Evolutionary conservation across 2,888 invertebrate genomes (phyloP).

Genomic region (Stenolophus ochropezus): DNA sequence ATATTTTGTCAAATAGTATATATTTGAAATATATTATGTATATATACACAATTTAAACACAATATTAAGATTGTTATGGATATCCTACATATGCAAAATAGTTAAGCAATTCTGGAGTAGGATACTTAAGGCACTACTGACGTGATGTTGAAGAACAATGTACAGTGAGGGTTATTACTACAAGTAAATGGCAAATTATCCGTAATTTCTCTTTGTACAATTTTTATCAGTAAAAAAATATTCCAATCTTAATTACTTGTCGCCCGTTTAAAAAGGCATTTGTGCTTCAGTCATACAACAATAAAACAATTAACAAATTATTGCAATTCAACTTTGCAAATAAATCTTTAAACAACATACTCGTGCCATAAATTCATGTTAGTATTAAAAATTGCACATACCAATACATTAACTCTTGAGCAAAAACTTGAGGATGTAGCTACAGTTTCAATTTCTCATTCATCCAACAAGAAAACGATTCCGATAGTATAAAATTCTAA

Average conservation of each 20-base stretch:
- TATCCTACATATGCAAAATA: constrained; percentile 41
- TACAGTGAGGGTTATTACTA: constrained; percentile 23
- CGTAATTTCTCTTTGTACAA: constrained; percentile 17
- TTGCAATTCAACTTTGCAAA: background rate
- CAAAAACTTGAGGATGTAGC: constrained; percentile 34
- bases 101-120: constrained; percentile 45
- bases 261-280: background rate
- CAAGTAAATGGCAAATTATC: constrained; percentile 28
- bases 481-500: constrained; percentile 11
- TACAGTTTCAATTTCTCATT: constrained; percentile 6
- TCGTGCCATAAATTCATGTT: constrained; percentile 11
- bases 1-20: constrained; percentile 32
- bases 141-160: constrained; percentile 39
- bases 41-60: constrained; percentile 44
- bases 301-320: constrained; percentile 33
- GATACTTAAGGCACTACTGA: constrained; percentile 49
- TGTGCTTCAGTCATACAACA: constrained; percentile 40
- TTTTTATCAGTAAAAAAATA: constrained; percentile 40
- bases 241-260: constrained; percentile 40
- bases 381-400: constrained; percentile 45
- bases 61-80: constrained; percentile 37
- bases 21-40: constrained; percentile 11
- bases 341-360: constrained; percentile 16
- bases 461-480: constrained; percentile 12
- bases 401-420: constrained; percentile 38